These are phyloP conservation scores for Tryphoninae sp. DNA, from an alignment of 2,888 invertebrate genomes.

Conservation along the genomic window DNA sequence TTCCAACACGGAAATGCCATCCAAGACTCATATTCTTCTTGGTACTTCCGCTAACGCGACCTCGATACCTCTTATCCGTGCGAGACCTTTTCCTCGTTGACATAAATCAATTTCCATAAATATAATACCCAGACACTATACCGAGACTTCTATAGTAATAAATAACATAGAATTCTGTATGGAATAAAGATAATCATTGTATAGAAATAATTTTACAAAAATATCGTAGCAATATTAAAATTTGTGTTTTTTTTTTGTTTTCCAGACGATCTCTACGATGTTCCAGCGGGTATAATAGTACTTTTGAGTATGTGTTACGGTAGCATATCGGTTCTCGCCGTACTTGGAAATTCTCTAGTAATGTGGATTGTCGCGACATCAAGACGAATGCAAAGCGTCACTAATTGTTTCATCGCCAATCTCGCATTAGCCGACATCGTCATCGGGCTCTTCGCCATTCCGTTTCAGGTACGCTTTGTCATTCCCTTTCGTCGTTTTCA, in stretches of 20 bases:
- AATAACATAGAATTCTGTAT: background rate
- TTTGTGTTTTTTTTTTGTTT: background rate
- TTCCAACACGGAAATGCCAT: constrained; percentile 41
- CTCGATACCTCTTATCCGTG: background rate
- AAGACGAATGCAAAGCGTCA: constrained; percentile 90
- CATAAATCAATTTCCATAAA: background rate
- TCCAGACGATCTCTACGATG: constrained; percentile 87
- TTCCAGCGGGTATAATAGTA: constrained; percentile 88
- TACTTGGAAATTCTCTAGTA: constrained; percentile 92
- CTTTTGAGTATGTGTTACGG: constrained; percentile 91
- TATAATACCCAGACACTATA: background rate
- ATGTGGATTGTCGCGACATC: constrained; percentile 92
- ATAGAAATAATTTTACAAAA: background rate
- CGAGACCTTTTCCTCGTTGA: constrained; percentile 11
- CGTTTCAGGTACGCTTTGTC: constrained; percentile 85
- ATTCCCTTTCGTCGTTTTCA: background rate
- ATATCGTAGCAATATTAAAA: background rate
- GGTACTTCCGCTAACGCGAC: background rate
- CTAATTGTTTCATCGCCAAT: constrained; percentile 93
- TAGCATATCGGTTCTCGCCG: constrained; percentile 90
- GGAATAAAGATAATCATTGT: background rate
- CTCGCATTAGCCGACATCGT: constrained; percentile 93
- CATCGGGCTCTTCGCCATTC: constrained; percentile 92
- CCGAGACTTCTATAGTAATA: background rate
- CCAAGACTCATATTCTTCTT: constrained; percentile 14